These are phyloP conservation scores for Ahaetulla prasina DNA, from an alignment of 2,113 vertebrate species.

Conservation along the genomic window DNA sequence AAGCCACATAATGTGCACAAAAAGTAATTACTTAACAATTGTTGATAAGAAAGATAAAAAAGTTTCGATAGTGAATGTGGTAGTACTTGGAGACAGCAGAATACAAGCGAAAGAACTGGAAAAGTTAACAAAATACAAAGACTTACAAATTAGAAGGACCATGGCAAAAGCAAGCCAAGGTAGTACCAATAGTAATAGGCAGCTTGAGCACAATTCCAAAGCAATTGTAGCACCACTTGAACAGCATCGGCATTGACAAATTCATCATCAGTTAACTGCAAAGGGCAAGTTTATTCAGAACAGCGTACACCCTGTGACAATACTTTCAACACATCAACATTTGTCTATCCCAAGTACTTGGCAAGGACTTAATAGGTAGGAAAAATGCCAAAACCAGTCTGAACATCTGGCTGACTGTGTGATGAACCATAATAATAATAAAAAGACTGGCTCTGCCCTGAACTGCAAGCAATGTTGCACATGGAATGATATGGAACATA, in stretches of 20 bases:
- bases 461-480: neutral
- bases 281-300: neutral
- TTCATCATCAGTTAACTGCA: neutral
- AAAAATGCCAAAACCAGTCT: neutral
- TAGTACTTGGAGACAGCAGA: neutral
- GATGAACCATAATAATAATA: neutral
- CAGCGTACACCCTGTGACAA: neutral
- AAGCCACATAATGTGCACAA: neutral
- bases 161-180: neutral
- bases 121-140: neutral
- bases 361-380: neutral
- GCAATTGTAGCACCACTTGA: neutral
- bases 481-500: neutral
- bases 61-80: neutral
- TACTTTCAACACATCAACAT: neutral
- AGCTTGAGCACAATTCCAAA: neutral
- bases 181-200: neutral
- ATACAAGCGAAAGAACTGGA: neutral
- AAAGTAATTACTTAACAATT: neutral
- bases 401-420: neutral
- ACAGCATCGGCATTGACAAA: neutral
- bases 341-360: neutral
- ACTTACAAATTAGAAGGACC: neutral
- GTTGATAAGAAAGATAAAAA: neutral
- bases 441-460: neutral